Conservation (phyloP, 2,797 vertebrate species). For the Peromyscus aztecus region DNA sequence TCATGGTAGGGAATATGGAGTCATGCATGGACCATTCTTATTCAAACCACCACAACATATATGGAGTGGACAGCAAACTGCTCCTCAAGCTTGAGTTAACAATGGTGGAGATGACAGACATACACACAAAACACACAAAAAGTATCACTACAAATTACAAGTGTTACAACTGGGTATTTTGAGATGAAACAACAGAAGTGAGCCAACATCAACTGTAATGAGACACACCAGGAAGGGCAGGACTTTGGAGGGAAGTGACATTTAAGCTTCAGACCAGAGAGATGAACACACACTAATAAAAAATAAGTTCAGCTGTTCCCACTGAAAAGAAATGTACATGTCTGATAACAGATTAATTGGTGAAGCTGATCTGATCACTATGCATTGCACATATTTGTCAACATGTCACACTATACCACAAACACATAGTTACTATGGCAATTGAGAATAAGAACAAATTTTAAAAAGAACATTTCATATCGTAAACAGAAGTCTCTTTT, state of each 20-base stretch:
- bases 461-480: neutral
- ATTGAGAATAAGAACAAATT: neutral
- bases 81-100: neutral
- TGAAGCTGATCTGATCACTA: neutral
- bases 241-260: neutral
- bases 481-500: neutral
- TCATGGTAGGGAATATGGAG: neutral
- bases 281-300: neutral
- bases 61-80: neutral
- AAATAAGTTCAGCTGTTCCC: neutral
- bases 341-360: neutral
- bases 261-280: neutral
- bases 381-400: neutral
- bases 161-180: neutral
- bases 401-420: neutral
- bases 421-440: neutral
- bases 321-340: neutral
- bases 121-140: conserved; percentile 43
- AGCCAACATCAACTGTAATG: neutral
- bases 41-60: neutral
- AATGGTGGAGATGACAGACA: neutral
- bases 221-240: neutral
- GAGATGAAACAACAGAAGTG: neutral
- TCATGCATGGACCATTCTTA: neutral
- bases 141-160: neutral